Base-by-base conservation (phyloP, 2,888 invertebrate species). In the Marasmarcha lunaedactyla region DNA sequence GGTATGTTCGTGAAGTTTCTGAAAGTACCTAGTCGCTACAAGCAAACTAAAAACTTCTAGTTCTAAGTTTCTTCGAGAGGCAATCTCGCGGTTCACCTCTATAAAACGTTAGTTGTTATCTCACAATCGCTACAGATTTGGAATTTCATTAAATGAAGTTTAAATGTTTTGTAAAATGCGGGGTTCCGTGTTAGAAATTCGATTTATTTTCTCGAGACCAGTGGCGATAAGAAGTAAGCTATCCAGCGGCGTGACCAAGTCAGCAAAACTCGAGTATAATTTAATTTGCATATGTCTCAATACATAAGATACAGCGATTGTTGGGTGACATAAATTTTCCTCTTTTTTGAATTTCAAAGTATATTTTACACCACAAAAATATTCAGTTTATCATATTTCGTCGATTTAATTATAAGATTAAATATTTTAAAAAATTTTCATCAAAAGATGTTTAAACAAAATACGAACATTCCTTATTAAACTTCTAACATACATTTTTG, bases 191-290 rank as follows among this genome's bases (percentile, higher is more conserved):
- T 37, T 41, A 43, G 34, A 41, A 44, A 41, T 37, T 42, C 39
- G 42, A 44, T 20, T 20, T 20, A 20, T 20, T 20, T 20, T 20
- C 20, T 20, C 20, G 20, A 39, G 43, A 46, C 34, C 42, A 45
- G 43, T 40, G 46, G 49, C 48, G 54, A 58, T 62, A 59, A 61
- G 61, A 63, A 66, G 63, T 57, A 54, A 63, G 62, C 63, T 59
- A 68, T 61, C 62, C 61, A 59, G 57, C 64, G 58, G 55, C 60
- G 60, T 64, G 58, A 59, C 57, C 50, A 61, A 71, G 70, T 74
- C 72, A 67, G 69, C 68, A 55, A 68, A 73, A 73, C 66, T 73
- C 61, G 52, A 69, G 63, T 63, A 62, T 68, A 71, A 76, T 72
- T 71, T 72, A 70, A 73, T 78, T 77, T 73, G 67, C 71, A 74